phyloP scores from a whole-genome alignment of 1,140 invertebrate genomes.

The Drosophila ercepeae region DNA sequence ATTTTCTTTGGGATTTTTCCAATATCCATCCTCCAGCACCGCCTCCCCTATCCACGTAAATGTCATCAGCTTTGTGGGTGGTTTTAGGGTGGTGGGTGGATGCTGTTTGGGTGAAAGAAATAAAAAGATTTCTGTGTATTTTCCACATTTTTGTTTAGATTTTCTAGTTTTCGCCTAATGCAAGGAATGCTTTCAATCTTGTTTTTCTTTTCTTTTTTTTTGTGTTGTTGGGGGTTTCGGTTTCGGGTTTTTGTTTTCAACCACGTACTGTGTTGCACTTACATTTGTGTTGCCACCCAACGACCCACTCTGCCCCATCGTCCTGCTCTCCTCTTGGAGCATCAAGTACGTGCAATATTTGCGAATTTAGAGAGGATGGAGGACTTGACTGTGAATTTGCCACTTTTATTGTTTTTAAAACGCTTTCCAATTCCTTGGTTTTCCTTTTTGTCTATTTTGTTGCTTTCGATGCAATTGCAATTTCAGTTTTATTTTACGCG shows the following conservation, averaged over 20 bases:
- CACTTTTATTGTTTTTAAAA: conserved; percentile 63
- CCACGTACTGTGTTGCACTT: conserved; percentile 1
- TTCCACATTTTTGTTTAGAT: conserved; percentile 24
- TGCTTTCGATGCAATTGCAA: conserved; percentile 32
- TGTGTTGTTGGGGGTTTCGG: background rate
- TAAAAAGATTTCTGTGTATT: conserved; percentile 33
- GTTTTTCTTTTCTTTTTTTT: conserved; percentile 17
- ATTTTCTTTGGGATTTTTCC: conserved; percentile 3
- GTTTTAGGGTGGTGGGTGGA: no score
- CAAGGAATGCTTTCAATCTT: conserved; percentile 23
- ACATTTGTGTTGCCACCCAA: background rate
- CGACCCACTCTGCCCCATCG: conserved; percentile 1
- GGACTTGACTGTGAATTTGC: conserved; percentile 37
- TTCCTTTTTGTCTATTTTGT: conserved; percentile 13
- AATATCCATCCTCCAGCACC: background rate
- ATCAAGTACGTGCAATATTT: conserved; percentile 42
- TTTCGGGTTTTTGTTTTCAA: conserved; percentile 7
- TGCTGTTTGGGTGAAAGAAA: conserved; percentile 3
- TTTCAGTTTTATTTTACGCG: conserved; percentile 61
- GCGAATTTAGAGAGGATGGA: conserved; percentile 24
- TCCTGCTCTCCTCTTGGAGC: no score
- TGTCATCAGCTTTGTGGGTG: conserved; percentile 19
- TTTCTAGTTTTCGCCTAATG: conserved; percentile 40
- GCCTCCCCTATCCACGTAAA: background rate
- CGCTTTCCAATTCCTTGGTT: conserved; percentile 51